phyloP scores from a whole-genome alignment of 2,797 vertebrate species.

The Potorous gilbertii region DNA sequence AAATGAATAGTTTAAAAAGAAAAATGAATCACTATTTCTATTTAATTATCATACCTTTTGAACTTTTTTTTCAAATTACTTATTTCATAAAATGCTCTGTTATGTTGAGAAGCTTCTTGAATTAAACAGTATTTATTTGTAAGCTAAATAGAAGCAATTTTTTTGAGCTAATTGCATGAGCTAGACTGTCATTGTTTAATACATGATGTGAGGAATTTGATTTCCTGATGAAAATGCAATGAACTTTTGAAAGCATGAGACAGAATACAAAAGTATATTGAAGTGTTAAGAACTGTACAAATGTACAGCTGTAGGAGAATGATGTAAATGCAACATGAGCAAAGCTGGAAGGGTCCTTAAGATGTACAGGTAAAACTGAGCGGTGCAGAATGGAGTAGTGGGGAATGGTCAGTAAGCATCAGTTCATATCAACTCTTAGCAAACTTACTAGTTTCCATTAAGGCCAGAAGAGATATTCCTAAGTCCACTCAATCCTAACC shows the following conservation, averaged over 20 bases:
- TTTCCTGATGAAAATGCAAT: neutral
- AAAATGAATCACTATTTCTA: neutral
- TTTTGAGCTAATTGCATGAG: neutral
- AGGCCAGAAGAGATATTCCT: neutral
- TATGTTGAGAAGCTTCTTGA: neutral
- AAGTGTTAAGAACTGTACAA: neutral
- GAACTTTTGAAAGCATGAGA: neutral
- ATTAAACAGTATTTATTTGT: neutral
- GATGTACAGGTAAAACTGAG: neutral
- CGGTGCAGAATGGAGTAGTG: neutral
- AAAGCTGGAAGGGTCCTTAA: neutral
- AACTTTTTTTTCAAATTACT: neutral
- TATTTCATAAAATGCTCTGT: neutral
- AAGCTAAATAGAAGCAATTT: neutral
- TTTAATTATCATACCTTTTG: neutral
- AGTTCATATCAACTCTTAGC: neutral
- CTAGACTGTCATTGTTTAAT: neutral
- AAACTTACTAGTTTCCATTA: neutral
- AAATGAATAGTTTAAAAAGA: neutral
- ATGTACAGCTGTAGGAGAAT: neutral
- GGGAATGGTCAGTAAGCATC: neutral
- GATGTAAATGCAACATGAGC: neutral
- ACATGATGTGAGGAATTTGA: neutral
- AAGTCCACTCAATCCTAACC: neutral
- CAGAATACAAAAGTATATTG: neutral